phyloP scores from a whole-genome alignment of 2,113 vertebrate species.

The Alethe castanea region DNA sequence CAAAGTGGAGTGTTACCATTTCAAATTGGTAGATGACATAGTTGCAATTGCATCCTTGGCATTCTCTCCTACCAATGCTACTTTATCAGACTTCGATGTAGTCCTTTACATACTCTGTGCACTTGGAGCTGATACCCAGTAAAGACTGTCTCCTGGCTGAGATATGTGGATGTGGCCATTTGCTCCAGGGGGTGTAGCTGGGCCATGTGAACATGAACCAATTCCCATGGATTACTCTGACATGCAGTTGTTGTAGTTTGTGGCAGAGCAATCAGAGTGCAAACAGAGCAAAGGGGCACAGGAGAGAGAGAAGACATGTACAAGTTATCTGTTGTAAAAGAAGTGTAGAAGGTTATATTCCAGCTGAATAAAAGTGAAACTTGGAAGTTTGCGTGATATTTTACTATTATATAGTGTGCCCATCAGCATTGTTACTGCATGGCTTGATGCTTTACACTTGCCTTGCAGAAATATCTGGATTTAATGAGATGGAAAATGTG shows the following conservation, averaged over 20 bases:
- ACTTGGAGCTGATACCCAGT: not conserved
- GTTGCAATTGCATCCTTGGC: not conserved
- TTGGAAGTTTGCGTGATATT: not conserved
- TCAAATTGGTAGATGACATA: accelerated
- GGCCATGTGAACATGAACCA: accelerated
- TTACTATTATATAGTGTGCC: not conserved
- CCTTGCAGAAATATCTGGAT: not conserved
- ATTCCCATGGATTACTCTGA: not conserved
- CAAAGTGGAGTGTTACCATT: not conserved
- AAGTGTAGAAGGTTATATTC: not conserved
- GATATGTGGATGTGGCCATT: not conserved
- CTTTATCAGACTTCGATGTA: not conserved
- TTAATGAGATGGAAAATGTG: not conserved
- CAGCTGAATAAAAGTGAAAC: not conserved
- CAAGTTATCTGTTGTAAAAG: not conserved
- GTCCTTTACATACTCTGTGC: not conserved
- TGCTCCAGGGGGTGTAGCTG: not conserved
- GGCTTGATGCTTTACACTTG: not conserved
- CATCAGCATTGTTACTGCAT: not conserved
- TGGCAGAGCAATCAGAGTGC: not conserved
- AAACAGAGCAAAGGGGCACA: accelerated
- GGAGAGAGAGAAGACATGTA: not conserved
- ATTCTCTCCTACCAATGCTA: not conserved
- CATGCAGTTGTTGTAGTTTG: not conserved
- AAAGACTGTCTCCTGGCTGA: not conserved